phyloP scores from a whole-genome alignment of 2,113 vertebrate genomes.

The Aptenodytes patagonicus region DNA sequence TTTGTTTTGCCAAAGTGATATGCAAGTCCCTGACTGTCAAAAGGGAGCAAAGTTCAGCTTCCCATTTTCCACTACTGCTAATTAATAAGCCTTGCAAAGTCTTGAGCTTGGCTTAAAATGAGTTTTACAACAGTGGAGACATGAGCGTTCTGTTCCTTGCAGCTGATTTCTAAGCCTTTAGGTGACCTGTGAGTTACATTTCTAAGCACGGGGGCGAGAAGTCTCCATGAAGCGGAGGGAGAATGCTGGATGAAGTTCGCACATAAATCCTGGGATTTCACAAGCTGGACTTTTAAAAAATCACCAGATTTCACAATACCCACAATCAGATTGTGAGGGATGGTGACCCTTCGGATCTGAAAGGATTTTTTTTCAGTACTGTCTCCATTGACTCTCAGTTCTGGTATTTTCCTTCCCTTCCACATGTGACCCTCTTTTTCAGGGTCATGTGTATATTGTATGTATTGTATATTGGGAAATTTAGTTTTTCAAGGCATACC shows the following conservation, averaged over 20 bases:
- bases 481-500: not conserved
- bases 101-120: not conserved
- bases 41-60: conserved; percentile 34
- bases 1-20: conserved; percentile 45
- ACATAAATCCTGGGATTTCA: conserved; percentile 11
- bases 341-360: not conserved
- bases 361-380: not conserved
- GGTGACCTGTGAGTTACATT: not conserved
- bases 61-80: not conserved
- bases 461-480: not conserved
- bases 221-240: accelerated
- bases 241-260: not conserved
- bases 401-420: not conserved
- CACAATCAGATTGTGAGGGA: not conserved
- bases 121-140: not conserved
- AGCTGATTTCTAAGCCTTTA: not conserved
- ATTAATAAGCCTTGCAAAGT: not conserved
- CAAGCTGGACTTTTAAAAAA: conserved; percentile 26
- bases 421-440: not conserved
- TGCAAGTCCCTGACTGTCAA: conserved; percentile 19
- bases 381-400: not conserved
- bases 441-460: not conserved
- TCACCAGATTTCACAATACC: conserved; percentile 34
- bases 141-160: not conserved
- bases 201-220: not conserved